These are phyloP conservation scores for Netelia virgata DNA, from an alignment of 2,888 invertebrate genomes.

Conservation along the genomic window DNA sequence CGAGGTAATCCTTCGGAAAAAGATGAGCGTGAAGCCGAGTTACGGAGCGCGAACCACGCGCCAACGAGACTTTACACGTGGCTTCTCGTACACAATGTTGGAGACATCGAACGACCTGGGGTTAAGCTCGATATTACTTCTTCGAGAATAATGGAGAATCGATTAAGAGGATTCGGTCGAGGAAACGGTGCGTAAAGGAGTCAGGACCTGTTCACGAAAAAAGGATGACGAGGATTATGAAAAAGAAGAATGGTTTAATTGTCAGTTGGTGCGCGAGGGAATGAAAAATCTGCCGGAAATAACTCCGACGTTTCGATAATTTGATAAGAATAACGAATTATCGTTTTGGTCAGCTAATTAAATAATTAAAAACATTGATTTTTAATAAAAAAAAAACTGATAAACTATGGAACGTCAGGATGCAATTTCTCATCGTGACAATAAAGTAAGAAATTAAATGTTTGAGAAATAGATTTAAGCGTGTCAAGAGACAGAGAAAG, in stretches of 20 bases:
- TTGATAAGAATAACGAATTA: too few relatives aligned
- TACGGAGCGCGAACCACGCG: slow-evolving; percentile 65
- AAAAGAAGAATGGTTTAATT: slow-evolving; percentile 33
- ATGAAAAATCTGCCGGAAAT: not conserved
- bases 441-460: too few relatives aligned
- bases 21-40: slow-evolving; percentile 55
- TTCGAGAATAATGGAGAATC: slow-evolving; percentile 40
- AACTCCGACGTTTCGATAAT: too few relatives aligned
- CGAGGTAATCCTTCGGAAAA: slow-evolving; percentile 68
- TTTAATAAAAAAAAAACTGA: too few relatives aligned
- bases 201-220: slow-evolving; percentile 28
- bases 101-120: slow-evolving; percentile 2
- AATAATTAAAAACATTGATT: too few relatives aligned
- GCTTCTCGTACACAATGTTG: not conserved
- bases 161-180: slow-evolving; percentile 52
- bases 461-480: slow-evolving; percentile 35
- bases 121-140: slow-evolving; percentile 10
- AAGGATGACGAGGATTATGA: not conserved
- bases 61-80: slow-evolving; percentile 46
- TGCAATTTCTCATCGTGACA: too few relatives aligned
- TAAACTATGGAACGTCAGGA: too few relatives aligned
- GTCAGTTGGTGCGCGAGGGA: slow-evolving; percentile 41
- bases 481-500: slow-evolving; percentile 22
- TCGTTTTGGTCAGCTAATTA: too few relatives aligned
- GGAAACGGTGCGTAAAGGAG: slow-evolving; percentile 52